A percentile compares a stretch with the other conserved stretches of the same genome.
Evolutionary conservation across 2,113 vertebrate genomes (phyloP).

Genomic region (Corythornis madagascariensis): DNA sequence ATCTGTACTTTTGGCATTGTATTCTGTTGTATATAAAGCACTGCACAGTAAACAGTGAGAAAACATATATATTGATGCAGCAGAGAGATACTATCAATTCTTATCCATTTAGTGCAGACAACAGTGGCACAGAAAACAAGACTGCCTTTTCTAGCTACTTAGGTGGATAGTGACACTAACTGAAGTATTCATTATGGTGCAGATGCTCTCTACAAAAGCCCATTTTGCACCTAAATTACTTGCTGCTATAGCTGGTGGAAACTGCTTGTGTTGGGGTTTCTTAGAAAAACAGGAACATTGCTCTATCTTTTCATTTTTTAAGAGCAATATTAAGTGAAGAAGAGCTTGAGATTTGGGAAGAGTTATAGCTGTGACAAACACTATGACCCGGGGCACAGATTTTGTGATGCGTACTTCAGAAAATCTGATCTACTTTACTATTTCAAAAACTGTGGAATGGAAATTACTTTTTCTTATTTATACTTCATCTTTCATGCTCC

Average conservation of each 20-base stretch:
- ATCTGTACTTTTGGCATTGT: background rate
- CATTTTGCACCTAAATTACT: constrained; percentile 26
- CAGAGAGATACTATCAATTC: background rate
- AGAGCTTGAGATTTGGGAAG: background rate
- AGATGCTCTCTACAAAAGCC: constrained; percentile 15
- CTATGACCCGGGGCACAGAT: background rate
- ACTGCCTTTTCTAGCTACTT: background rate
- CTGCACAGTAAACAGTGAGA: background rate
- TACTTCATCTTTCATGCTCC: background rate
- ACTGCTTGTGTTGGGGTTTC: background rate
- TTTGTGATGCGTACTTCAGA: background rate
- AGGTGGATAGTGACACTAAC: background rate
- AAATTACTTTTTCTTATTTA: background rate
- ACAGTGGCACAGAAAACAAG: background rate
- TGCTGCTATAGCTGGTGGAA: background rate
- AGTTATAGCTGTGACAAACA: background rate
- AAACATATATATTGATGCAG: background rate
- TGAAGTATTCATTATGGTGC: background rate
- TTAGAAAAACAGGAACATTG: background rate
- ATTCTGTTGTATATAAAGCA: background rate
- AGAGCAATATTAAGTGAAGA: background rate
- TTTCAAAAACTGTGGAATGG: background rate
- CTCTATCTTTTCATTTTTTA: background rate
- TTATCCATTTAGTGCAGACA: background rate
- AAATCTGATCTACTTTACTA: background rate